phyloP scores from a whole-genome alignment of 2,113 vertebrate species.

The Heterotilapia buettikoferi region DNA sequence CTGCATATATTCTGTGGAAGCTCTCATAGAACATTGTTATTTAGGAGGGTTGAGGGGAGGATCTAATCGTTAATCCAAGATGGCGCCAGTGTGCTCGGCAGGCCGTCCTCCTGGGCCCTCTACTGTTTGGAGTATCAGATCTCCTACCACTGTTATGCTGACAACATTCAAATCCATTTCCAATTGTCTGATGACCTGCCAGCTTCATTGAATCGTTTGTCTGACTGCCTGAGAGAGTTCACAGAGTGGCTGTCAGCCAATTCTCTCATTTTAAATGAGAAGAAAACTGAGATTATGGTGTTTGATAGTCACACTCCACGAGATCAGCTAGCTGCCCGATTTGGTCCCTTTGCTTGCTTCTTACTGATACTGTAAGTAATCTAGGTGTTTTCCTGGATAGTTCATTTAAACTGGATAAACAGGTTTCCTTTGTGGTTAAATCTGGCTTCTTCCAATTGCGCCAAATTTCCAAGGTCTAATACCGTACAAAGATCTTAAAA shows the following conservation, averaged over 20 bases:
- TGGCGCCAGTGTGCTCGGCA: accelerated
- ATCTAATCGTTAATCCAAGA: accelerated
- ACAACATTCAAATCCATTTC: background rate
- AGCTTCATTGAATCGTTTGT: accelerated
- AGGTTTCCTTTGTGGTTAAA: background rate
- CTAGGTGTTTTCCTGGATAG: background rate
- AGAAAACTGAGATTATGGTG: background rate
- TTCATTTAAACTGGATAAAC: background rate
- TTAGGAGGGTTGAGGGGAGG: background rate
- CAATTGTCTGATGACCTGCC: background rate
- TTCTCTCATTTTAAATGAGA: background rate
- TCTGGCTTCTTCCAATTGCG: accelerated
- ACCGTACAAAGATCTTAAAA: background rate
- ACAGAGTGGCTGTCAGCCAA: background rate
- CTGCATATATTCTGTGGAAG: background rate
- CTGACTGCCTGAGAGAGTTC: accelerated
- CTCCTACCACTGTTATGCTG: background rate
- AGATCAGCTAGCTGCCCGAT: accelerated
- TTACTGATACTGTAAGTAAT: accelerated
- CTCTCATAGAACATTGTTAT: background rate
- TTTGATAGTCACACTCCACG: background rate
- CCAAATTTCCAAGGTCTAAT: background rate
- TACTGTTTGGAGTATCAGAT: background rate
- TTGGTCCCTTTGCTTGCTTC: background rate
- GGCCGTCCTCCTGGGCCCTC: accelerated